These are phyloP conservation scores for Premnoplex brunnescens DNA, from an alignment of 2,797 vertebrate species.

Conservation along the genomic window DNA sequence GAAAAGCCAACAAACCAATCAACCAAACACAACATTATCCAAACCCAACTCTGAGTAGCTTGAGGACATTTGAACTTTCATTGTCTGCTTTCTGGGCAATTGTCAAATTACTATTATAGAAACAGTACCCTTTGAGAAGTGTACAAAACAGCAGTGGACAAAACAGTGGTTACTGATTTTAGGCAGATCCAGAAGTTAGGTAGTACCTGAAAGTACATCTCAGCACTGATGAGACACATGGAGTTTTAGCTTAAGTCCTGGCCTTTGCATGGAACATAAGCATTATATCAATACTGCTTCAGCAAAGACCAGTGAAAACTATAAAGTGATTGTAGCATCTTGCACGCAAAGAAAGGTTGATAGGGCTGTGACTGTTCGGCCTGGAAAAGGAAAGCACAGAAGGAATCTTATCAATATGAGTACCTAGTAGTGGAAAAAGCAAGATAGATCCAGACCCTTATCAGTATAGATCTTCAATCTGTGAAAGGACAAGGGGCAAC, in stretches of 20 bases:
- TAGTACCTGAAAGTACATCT: neutral
- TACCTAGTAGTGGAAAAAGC: neutral
- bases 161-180: neutral
- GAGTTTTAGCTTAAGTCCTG: neutral
- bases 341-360: neutral
- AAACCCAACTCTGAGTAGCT: accelerated
- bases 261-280: neutral
- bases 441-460: neutral
- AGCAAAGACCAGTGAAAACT: neutral
- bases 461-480: neutral
- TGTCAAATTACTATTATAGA: neutral
- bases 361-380: neutral
- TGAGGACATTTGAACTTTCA: neutral
- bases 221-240: neutral
- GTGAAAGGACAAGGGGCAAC: neutral
- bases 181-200: neutral
- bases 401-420: neutral
- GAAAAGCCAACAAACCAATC: neutral
- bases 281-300: neutral
- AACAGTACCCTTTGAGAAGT: neutral
- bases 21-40: neutral
- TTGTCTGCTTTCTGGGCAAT: neutral
- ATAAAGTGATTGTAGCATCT: neutral
- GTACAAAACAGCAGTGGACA: neutral
- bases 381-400: neutral